phyloP scores from a whole-genome alignment of 2,888 invertebrate species.

The Hesperia comma region DNA sequence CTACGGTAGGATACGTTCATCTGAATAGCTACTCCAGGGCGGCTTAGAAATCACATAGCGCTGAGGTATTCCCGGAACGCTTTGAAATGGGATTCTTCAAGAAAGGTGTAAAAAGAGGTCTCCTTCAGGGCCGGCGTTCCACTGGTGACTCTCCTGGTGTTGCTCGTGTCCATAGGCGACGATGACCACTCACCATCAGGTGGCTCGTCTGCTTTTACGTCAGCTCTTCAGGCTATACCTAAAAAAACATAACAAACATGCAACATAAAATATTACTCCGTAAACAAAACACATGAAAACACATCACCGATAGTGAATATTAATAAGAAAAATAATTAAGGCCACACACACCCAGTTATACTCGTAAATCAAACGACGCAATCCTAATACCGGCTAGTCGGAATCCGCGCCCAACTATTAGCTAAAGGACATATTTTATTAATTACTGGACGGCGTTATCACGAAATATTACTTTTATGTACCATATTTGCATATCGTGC shows the following conservation, averaged over 20 bases:
- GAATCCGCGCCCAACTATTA: slow-evolving; percentile 67
- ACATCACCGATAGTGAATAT: slow-evolving; percentile 21
- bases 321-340: slow-evolving; percentile 58
- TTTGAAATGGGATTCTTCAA: no score
- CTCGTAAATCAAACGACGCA: slow-evolving; percentile 48
- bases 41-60: no score
- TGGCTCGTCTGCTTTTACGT: no score
- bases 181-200: no score
- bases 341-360: slow-evolving; percentile 53
- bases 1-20: no score
- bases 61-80: no score
- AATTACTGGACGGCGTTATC: slow-evolving; percentile 75
- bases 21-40: no score
- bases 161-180: no score
- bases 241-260: not conserved
- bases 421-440: slow-evolving; percentile 80
- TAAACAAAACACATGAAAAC: not conserved
- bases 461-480: slow-evolving; percentile 82
- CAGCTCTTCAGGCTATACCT: no score
- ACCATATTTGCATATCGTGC: slow-evolving; percentile 82
- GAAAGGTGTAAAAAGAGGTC: no score
- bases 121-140: no score
- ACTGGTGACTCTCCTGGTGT: no score
- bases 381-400: slow-evolving; percentile 43
- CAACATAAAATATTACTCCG: not conserved